A percentile compares a stretch with the other conserved stretches of the same genome.
These are phyloP conservation scores for Magallana gigas DNA, from an alignment of 1,140 invertebrate genomes.

Conservation along the genomic window DNA sequence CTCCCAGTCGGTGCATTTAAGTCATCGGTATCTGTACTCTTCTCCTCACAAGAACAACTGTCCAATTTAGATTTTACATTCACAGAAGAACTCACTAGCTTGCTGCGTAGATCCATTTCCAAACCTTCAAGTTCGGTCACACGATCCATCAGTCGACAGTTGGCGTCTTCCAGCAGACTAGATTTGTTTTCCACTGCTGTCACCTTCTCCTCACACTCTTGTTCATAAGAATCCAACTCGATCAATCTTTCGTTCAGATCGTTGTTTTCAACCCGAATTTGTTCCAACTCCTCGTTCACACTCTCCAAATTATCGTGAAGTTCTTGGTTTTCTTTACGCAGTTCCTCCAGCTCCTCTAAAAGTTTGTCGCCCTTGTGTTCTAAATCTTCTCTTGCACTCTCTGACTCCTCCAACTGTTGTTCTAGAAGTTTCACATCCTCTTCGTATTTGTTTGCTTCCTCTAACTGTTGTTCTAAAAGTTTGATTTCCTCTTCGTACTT, in stretches of 20 bases:
- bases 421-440: constrained; percentile 54
- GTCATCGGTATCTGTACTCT: constrained; percentile 58
- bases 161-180: constrained; percentile 56
- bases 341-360: constrained; percentile 53
- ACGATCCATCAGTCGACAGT: constrained; percentile 58
- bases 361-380: constrained; percentile 51
- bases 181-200: constrained; percentile 55
- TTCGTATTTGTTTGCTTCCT: constrained; percentile 46
- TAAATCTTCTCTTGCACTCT: constrained; percentile 37
- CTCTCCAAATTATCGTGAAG: constrained; percentile 54
- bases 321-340: constrained; percentile 51
- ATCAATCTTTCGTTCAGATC: constrained; percentile 64
- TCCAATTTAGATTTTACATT: constrained; percentile 29
- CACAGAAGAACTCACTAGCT: not conserved
- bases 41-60: constrained; percentile 38
- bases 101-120: constrained; percentile 49
- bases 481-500: constrained; percentile 54
- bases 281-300: constrained; percentile 62
- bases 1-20: constrained; percentile 46
- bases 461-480: constrained; percentile 51
- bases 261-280: constrained; percentile 62
- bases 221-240: constrained; percentile 63
- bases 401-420: constrained; percentile 23
- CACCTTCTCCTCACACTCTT: constrained; percentile 61
- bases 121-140: constrained; percentile 64